Conservation (phyloP, 2,888 invertebrate species). For the Tinea trinotella region DNA sequence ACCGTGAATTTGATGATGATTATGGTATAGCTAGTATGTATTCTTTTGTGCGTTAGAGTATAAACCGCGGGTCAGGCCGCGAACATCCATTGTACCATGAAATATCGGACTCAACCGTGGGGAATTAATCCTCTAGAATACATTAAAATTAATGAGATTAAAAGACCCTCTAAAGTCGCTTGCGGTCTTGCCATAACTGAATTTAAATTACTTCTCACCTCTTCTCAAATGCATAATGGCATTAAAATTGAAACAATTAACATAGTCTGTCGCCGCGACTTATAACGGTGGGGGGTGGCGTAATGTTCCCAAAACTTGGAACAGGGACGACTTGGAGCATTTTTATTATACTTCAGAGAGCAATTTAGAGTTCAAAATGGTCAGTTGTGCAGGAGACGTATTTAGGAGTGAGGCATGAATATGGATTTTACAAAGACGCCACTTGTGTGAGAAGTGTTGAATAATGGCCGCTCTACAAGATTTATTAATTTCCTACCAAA, state of each 20-base stretch:
- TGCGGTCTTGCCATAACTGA: constrained; percentile 36
- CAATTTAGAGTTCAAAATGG: not conserved
- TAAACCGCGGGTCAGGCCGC: not conserved
- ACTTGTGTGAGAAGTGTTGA: too few species aligned
- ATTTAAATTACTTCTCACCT: constrained; percentile 65
- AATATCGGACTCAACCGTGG: constrained; percentile 46
- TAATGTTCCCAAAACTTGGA: not conserved
- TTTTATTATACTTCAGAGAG: constrained; percentile 1
- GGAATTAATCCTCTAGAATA: constrained; percentile 62
- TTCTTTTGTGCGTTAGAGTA: not conserved
- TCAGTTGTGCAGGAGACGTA: not conserved
- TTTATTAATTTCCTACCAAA: not conserved
- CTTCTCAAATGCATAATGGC: constrained; percentile 61
- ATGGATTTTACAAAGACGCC: not conserved
- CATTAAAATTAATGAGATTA: constrained; percentile 70
- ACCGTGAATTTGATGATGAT: too few species aligned
- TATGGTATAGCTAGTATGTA: not conserved
- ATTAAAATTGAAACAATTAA: constrained; percentile 54
- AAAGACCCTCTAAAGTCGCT: constrained; percentile 47
- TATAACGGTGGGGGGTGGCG: not conserved
- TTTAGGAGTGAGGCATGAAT: not conserved
- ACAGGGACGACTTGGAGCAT: not conserved
- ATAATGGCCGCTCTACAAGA: not conserved
- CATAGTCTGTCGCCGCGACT: constrained; percentile 23
- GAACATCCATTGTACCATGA: constrained; percentile 27